Percentiles rank a stretch among this genome's conserved stretches.
Evolutionary conservation across 92 coral and sea anemone genomes (phyloP).

Genomic region (Blastomussa wellsi): DNA sequence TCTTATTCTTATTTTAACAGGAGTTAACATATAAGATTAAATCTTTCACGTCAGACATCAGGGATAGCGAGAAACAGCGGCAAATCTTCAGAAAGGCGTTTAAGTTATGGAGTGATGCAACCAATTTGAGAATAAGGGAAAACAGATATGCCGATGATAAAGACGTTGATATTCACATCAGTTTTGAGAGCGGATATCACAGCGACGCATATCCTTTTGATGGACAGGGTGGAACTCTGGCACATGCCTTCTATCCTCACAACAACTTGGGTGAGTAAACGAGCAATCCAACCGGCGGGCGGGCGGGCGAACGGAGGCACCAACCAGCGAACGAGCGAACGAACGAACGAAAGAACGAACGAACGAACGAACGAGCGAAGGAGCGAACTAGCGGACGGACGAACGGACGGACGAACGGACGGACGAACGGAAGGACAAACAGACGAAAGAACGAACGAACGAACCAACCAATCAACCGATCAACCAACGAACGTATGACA

Average conservation of each 20-base stretch:
- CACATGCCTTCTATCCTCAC: constrained; percentile 83
- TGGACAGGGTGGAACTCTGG: constrained; percentile 71
- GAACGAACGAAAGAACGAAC: too few relatives aligned
- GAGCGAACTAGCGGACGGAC: too few relatives aligned
- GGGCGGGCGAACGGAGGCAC: too few relatives aligned
- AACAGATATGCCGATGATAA: constrained; percentile 48
- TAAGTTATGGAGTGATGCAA: constrained; percentile 66
- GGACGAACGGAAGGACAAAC: too few relatives aligned
- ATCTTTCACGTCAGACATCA: constrained; percentile 42
- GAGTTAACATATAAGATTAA: constrained; percentile 69
- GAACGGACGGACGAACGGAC: too few relatives aligned
- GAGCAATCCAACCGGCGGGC: background rate
- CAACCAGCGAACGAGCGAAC: too few relatives aligned
- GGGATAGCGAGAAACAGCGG: constrained; percentile 42
- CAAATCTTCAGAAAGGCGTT: constrained; percentile 71
- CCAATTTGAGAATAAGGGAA: constrained; percentile 61
- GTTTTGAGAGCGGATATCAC: constrained; percentile 62
- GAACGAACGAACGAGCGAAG: too few relatives aligned
- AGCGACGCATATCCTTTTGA: constrained; percentile 79
- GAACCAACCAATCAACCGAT: too few relatives aligned
- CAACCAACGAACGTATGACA: too few relatives aligned
- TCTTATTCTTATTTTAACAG: constrained; percentile 16
- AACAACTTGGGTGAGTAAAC: constrained; percentile 60
- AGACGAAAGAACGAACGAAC: background rate
- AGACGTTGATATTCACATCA: constrained; percentile 74